phyloP scores from a whole-genome alignment of 2,888 invertebrate genomes.

The Cosmia trapezina region DNA sequence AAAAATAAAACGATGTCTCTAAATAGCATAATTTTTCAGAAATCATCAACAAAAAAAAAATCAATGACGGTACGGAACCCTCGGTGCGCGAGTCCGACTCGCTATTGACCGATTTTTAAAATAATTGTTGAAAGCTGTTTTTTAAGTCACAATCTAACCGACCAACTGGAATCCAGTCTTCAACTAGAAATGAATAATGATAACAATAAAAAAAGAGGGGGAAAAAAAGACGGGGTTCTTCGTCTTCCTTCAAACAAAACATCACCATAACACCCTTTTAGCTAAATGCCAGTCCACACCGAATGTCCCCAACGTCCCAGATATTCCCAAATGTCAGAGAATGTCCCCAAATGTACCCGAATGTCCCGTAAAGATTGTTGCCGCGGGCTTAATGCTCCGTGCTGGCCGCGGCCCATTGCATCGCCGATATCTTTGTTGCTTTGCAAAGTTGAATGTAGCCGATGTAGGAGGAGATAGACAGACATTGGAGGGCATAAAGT shows the following conservation, averaged over 20 bases:
- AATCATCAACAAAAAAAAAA: too few relatives aligned
- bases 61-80: too few relatives aligned
- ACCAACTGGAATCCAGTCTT: background rate
- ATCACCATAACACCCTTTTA: slow-evolving; percentile 55
- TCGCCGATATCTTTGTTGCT: slow-evolving; percentile 63
- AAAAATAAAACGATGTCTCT: too few relatives aligned
- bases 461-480: slow-evolving; percentile 43
- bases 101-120: too few relatives aligned
- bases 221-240: too few relatives aligned
- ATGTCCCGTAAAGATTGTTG: slow-evolving; percentile 66
- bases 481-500: slow-evolving; percentile 37
- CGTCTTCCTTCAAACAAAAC: slow-evolving; percentile 22
- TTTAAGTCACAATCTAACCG: too few relatives aligned
- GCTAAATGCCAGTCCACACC: slow-evolving; percentile 51
- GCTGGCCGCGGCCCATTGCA: slow-evolving; percentile 68
- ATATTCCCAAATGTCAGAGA: slow-evolving; percentile 45
- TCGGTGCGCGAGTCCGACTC: too few relatives aligned
- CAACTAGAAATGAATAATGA: background rate
- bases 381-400: slow-evolving; percentile 64
- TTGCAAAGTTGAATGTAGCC: slow-evolving; percentile 49
- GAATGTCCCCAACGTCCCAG: slow-evolving; percentile 26
- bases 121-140: too few relatives aligned
- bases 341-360: slow-evolving; percentile 48
- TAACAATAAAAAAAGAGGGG: too few relatives aligned
- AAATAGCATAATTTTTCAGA: too few relatives aligned